Evolutionary conservation across 2,797 vertebrate species (phyloP).

Genomic region (Buceros bicornis): DNA sequence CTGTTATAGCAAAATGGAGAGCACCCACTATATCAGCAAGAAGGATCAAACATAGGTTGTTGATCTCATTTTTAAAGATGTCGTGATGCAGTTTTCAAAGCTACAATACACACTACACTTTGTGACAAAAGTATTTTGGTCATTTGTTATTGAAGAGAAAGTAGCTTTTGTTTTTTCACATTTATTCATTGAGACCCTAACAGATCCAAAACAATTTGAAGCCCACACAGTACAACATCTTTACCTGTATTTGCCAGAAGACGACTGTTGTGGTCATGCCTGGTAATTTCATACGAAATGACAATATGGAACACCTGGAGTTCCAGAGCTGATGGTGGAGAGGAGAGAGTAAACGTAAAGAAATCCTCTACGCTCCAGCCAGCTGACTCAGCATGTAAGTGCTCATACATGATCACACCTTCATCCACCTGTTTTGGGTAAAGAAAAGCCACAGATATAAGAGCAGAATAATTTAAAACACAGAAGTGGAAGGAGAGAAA

Average conservation of each 20-base stretch:
- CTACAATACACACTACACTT: background rate
- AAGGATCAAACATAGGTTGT: background rate
- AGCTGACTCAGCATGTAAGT: conserved; percentile 77
- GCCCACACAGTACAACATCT: background rate
- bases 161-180: background rate
- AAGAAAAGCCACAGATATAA: background rate
- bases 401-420: conserved; percentile 85
- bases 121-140: background rate
- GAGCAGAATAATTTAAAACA: background rate
- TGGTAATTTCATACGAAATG: conserved; percentile 88
- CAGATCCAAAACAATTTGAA: background rate
- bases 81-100: background rate
- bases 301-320: conserved; percentile 85
- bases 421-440: conserved; percentile 83
- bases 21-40: background rate
- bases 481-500: background rate
- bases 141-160: background rate
- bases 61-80: background rate
- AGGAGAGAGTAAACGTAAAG: conserved; percentile 86
- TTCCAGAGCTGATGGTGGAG: conserved; percentile 85
- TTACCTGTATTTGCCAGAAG: conserved; percentile 91
- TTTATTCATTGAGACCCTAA: background rate
- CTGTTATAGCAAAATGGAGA: background rate
- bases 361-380: conserved; percentile 87
- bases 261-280: conserved; percentile 79